phyloP scores from a whole-genome alignment of 92 coral and sea anemone species.

The Epizoanthus scotinus region DNA sequence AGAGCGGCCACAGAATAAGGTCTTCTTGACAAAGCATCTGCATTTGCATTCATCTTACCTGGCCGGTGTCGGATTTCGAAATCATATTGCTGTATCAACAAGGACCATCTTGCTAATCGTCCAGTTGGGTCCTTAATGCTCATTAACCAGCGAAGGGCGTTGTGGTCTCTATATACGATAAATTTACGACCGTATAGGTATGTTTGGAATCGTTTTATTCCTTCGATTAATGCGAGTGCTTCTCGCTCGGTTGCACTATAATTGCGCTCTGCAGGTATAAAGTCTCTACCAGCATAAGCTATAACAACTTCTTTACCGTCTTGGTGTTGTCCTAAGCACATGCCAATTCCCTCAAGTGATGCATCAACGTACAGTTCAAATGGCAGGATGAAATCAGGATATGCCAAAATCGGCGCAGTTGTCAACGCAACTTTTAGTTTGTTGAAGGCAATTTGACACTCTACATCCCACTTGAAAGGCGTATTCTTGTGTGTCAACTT shows the following conservation, averaged over 20 bases:
- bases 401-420: slow-evolving; percentile 26
- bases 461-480: slow-evolving; percentile 14
- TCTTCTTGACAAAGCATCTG: slow-evolving; percentile 41
- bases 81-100: slow-evolving; percentile 51
- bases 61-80: slow-evolving; percentile 42
- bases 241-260: slow-evolving; percentile 56
- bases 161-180: slow-evolving; percentile 52
- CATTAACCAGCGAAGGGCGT: slow-evolving; percentile 51
- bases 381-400: slow-evolving; percentile 20
- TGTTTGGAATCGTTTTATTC: slow-evolving; percentile 39
- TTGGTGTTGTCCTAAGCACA: slow-evolving; percentile 43
- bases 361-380: slow-evolving; percentile 57
- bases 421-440: background rate
- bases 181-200: slow-evolving; percentile 44
- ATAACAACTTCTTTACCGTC: slow-evolving; percentile 45
- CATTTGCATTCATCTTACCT: slow-evolving; percentile 39
- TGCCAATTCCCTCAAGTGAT: slow-evolving; percentile 45
- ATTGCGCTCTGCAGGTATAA: slow-evolving; percentile 48
- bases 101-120: slow-evolving; percentile 48
- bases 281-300: slow-evolving; percentile 56
- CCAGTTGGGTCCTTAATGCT: slow-evolving; percentile 51
- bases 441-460: slow-evolving; percentile 4
- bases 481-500: background rate
- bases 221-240: slow-evolving; percentile 49
- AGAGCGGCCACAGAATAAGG: slow-evolving; percentile 9